A percentile compares a stretch with the other conserved stretches of the same genome.
These are phyloP conservation scores for Aphelinus atriplicis DNA, from an alignment of 1,140 invertebrate species.

Conservation along the genomic window DNA sequence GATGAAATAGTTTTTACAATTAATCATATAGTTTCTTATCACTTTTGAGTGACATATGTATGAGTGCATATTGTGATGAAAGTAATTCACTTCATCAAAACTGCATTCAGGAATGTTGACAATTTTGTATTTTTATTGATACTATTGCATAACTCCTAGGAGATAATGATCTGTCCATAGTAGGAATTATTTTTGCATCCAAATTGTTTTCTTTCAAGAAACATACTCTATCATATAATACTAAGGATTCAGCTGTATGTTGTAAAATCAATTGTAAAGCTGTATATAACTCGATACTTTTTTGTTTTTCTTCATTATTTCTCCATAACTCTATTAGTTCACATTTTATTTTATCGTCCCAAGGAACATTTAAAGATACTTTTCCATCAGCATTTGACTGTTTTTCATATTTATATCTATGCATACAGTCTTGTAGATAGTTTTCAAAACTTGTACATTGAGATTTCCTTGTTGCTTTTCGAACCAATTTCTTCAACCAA, in stretches of 20 bases:
- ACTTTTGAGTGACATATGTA: not conserved
- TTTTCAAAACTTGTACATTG: slow-evolving; percentile 64
- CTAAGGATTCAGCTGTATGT: slow-evolving; percentile 56
- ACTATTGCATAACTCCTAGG: slow-evolving; percentile 60
- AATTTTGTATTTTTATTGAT: slow-evolving; percentile 46
- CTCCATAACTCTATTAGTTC: slow-evolving; percentile 50
- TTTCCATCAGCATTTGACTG: slow-evolving; percentile 27
- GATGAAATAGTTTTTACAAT: slow-evolving; percentile 31
- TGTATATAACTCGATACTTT: slow-evolving; percentile 54
- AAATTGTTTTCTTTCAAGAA: slow-evolving; percentile 56
- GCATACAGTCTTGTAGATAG: slow-evolving; percentile 65
- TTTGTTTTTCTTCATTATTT: slow-evolving; percentile 47
- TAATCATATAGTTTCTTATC: not conserved
- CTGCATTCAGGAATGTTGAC: no score
- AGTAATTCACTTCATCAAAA: no score
- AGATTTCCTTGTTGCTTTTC: slow-evolving; percentile 68
- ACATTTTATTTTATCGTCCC: slow-evolving; percentile 44
- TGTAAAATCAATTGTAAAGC: slow-evolving; percentile 60
- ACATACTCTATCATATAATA: slow-evolving; percentile 56
- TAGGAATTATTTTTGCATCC: slow-evolving; percentile 47
- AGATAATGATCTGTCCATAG: slow-evolving; percentile 56
- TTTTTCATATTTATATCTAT: slow-evolving; percentile 49
- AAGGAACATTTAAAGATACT: slow-evolving; percentile 27
- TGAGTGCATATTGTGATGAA: no score
- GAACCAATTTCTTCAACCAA: slow-evolving; percentile 66